Base-by-base conservation (phyloP, 2,113 vertebrate species). In the Brachyhypopomus occidentalis region DNA sequence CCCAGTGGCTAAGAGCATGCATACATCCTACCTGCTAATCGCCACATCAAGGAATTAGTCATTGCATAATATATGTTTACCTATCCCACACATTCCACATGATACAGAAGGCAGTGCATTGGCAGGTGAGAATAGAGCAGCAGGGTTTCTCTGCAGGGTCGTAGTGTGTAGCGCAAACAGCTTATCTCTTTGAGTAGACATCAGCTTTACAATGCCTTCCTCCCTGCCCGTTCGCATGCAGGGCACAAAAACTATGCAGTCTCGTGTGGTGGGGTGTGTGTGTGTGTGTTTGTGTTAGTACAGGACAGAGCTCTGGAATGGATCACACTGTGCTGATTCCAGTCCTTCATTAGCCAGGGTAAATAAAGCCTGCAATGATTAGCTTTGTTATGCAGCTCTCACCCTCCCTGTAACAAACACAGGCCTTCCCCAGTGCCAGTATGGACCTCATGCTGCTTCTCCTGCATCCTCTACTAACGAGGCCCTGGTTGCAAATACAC, bases 41-140 rank as follows among this genome's bases (percentile, higher is more conserved):
- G 73, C 62, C 48, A 4, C 64, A 77, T 36, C 64, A 72, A 69
- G 22, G 56, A 81, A 59, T 73, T 79, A 60, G 52, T 78, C 62
- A 71, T 20, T 25, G 30, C 79, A 80, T 48, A n/a, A 45, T 75
- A 56, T 66, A 25, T 72, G 77, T 84, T 80, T 77, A 59, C 36
- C 59, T 73, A 20, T 36, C 25, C 69, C 79, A 78, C 69, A 58
- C 81, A 69, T 62, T 84, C 48, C 30, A 67, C 67, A 52, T 56
- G 45, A 17, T 30, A 64, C 56, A 63, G 60, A 69, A 64, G 1
- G 41, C 23, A 34, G 67, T 27, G 9, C 25, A 2, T n/a, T 72
- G 56, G 74, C 3, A 60, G 63, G 56, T 72, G 72, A 63, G 72
- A 79, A 22, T 0, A n/a, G 75, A 77, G 70, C 22, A 34, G 48